Percentiles rank a stretch among this genome's conserved stretches.
phyloP scores from a whole-genome alignment of 2,888 invertebrate genomes.

The Cryptocephalus moraei region DNA sequence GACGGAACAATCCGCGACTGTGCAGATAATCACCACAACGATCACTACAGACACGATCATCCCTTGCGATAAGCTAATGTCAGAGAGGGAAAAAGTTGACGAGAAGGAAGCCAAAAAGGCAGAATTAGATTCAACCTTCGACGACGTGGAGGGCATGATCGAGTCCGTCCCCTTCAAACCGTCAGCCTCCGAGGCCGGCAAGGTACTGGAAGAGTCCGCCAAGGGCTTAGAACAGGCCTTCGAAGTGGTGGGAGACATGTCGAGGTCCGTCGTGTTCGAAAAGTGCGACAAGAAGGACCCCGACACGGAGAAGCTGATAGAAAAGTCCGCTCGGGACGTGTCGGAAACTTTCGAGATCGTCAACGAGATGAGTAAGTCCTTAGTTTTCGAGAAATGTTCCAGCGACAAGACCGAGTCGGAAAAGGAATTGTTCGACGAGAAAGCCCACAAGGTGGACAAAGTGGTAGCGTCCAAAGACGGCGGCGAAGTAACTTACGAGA shows the following conservation, averaged over 20 bases:
- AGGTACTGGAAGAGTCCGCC: slow-evolving; percentile 4
- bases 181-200: slow-evolving; percentile 6
- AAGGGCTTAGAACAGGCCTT: slow-evolving; percentile 8
- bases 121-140: slow-evolving; percentile 11
- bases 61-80: slow-evolving; percentile 4
- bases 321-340: slow-evolving; percentile 6
- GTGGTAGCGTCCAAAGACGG: not conserved
- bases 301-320: not conserved
- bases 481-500: not conserved
- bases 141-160: slow-evolving; percentile 14
- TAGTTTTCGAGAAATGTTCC: slow-evolving; percentile 3
- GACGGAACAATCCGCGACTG: too few species aligned
- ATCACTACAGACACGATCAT: too few species aligned
- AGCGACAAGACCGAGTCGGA: not conserved
- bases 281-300: slow-evolving; percentile 1
- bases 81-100: slow-evolving; percentile 5
- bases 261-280: slow-evolving; percentile 10
- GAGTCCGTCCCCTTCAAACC: slow-evolving; percentile 13
- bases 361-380: slow-evolving; percentile 4
- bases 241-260: slow-evolving; percentile 9
- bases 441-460: not conserved
- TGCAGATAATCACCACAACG: too few species aligned
- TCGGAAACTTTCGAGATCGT: slow-evolving; percentile 5
- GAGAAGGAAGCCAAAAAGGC: slow-evolving; percentile 14
- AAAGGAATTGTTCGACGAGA: slow-evolving; percentile 3